A percentile compares a stretch with the other conserved stretches of the same genome.
phyloP scores from a whole-genome alignment of 2,797 vertebrate species.

The Mus spretus region DNA sequence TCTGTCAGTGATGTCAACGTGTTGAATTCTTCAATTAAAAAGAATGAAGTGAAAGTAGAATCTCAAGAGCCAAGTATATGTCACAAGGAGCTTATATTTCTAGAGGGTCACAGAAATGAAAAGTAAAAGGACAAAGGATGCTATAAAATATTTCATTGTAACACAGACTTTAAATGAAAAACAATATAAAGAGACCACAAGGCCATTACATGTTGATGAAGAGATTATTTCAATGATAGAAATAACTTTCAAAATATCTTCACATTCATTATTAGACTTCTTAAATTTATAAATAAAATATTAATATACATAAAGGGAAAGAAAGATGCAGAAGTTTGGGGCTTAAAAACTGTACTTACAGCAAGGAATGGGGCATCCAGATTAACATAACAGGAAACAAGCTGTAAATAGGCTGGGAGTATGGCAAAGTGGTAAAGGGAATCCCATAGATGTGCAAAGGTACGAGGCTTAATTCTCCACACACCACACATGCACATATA shows the following conservation, averaged over 20 bases:
- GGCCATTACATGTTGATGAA: not conserved
- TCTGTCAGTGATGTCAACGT: too few relatives aligned
- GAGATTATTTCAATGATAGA: not conserved
- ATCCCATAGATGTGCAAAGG: not conserved
- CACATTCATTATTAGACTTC: not conserved
- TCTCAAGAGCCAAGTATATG: not conserved
- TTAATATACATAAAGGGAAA: not conserved
- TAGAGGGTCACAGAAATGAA: not conserved
- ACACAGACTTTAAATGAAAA: not conserved
- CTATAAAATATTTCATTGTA: not conserved
- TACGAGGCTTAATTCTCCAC: not conserved
- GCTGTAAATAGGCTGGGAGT: not conserved
- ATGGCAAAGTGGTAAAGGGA: not conserved
- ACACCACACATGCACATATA: not conserved
- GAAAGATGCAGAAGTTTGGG: not conserved
- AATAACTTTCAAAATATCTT: not conserved
- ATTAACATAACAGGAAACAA: not conserved
- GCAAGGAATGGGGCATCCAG: too few relatives aligned
- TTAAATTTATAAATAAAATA: not conserved
- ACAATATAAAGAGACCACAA: not conserved
- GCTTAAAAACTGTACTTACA: not conserved
- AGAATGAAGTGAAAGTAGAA: not conserved
- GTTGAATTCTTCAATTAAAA: not conserved
- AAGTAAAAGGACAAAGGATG: not conserved
- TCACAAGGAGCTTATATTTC: not conserved